phyloP scores from a whole-genome alignment of 2,797 vertebrate species.

The Steatocranus sp. region DNA sequence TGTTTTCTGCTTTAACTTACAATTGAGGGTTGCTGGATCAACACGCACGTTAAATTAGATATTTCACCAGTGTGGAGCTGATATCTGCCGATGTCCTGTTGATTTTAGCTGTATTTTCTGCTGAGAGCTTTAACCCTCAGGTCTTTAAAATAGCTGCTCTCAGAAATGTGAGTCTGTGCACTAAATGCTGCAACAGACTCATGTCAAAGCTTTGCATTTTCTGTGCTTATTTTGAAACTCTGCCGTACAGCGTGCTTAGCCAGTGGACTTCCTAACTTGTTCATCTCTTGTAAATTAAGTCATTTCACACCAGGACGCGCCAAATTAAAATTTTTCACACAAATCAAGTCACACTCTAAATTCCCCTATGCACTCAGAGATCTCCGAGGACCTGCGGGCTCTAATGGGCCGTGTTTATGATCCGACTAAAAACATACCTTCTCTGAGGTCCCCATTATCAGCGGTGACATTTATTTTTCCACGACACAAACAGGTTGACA shows the following conservation, averaged over 20 bases:
- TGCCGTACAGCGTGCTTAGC: not conserved
- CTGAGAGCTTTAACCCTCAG: not conserved
- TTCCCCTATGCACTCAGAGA: not conserved
- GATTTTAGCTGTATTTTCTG: not conserved
- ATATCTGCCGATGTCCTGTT: not conserved
- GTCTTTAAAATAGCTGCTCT: not conserved
- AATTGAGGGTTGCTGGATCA: not conserved
- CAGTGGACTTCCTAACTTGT: constrained; percentile 1
- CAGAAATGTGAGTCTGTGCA: not conserved
- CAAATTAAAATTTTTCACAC: constrained; percentile 34
- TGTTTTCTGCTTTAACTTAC: not conserved
- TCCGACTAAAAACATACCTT: constrained; percentile 34
- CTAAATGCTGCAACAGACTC: not conserved
- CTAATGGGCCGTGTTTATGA: constrained; percentile 50
- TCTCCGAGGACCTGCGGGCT: constrained; percentile 23
- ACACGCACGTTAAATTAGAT: not conserved
- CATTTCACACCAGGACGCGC: constrained; percentile 49
- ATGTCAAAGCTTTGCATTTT: not conserved
- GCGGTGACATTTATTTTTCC: constrained; percentile 28
- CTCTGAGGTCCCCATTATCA: constrained; percentile 20
- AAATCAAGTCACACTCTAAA: constrained; percentile 40
- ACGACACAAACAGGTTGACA: constrained; percentile 26
- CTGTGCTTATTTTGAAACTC: not conserved
- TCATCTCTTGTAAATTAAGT: constrained; percentile 36
- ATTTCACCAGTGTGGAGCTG: not conserved